These are phyloP conservation scores for Dioctria linearis DNA, from an alignment of 2,888 invertebrate genomes.

Conservation along the genomic window DNA sequence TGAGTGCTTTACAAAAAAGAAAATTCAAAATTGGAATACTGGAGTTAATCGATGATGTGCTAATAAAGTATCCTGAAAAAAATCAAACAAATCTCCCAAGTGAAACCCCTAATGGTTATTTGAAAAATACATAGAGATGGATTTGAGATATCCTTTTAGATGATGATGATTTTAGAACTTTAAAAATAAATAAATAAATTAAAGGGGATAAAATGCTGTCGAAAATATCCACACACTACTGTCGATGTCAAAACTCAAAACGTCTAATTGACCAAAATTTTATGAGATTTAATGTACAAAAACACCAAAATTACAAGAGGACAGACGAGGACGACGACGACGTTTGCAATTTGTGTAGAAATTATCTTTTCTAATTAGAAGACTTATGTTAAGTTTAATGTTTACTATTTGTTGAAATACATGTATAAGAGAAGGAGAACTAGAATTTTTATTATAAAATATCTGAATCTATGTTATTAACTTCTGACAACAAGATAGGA, in stretches of 20 bases:
- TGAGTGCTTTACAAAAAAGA: constrained; percentile 73
- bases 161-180: constrained; percentile 36
- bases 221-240: constrained; percentile 13
- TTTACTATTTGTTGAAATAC: constrained; percentile 48
- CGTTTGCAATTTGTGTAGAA: constrained; percentile 32
- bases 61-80: constrained; percentile 66
- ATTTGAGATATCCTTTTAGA: constrained; percentile 17
- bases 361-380: constrained; percentile 10
- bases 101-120: constrained; percentile 47
- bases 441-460: neutral
- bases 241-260: constrained; percentile 26
- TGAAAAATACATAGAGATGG: constrained; percentile 23
- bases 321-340: neutral
- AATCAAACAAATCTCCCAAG: constrained; percentile 20
- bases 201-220: neutral
- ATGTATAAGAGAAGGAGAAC: constrained; percentile 29
- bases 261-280: constrained; percentile 33
- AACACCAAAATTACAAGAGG: neutral
- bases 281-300: constrained; percentile 42
- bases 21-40: constrained; percentile 73
- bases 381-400: constrained; percentile 45
- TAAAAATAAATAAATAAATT: neutral
- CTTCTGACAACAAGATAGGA: too few species aligned
- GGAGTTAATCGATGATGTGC: constrained; percentile 72
- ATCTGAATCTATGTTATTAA: too few species aligned